Percentiles rank a stretch among this genome's conserved stretches.
These are phyloP conservation scores for Euclidia mi DNA, from an alignment of 2,888 invertebrate genomes.

Conservation along the genomic window DNA sequence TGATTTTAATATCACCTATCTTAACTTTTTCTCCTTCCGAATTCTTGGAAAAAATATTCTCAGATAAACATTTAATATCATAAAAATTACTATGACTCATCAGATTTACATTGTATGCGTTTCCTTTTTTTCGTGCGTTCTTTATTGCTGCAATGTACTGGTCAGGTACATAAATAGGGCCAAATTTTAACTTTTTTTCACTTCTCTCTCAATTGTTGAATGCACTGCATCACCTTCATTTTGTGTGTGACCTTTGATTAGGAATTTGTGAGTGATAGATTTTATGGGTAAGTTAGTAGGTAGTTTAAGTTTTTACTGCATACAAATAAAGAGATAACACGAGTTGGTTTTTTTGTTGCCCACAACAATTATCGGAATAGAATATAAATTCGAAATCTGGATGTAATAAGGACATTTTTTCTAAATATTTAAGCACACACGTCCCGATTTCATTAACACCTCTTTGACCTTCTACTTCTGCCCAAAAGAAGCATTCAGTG, in stretches of 20 bases:
- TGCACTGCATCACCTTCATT: conserved; percentile 33
- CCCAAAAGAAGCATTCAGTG: conserved; percentile 41
- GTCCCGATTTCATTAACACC: conserved; percentile 43
- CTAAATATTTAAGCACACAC: conserved; percentile 32
- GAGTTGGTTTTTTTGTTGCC: conserved; percentile 11
- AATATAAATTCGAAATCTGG: neutral
- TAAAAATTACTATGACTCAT: conserved; percentile 41
- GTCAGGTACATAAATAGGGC: conserved; percentile 31
- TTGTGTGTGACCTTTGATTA: conserved; percentile 40
- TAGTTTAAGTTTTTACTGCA: conserved; percentile 7
- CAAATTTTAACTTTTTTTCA: conserved; percentile 24
- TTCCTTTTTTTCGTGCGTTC: conserved; percentile 47
- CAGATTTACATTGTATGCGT: conserved; percentile 33
- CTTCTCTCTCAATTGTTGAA: conserved; percentile 18
- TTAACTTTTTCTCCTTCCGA: conserved; percentile 8
- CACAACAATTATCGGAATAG: conserved; percentile 8
- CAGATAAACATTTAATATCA: conserved; percentile 35
- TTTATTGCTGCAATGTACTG: conserved; percentile 38
- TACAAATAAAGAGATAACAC: conserved; percentile 3
- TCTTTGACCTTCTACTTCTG: conserved; percentile 33
- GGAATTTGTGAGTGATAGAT: conserved; percentile 38
- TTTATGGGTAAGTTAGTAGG: conserved; percentile 15
- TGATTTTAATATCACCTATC: conserved; percentile 15
- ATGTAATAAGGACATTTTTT: conserved; percentile 19
- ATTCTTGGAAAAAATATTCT: conserved; percentile 10